A percentile compares a stretch with the other conserved stretches of the same genome.
Evolutionary conservation across 2,888 invertebrate species (phyloP).

Genomic region (Petrolisthes cinctipes): DNA sequence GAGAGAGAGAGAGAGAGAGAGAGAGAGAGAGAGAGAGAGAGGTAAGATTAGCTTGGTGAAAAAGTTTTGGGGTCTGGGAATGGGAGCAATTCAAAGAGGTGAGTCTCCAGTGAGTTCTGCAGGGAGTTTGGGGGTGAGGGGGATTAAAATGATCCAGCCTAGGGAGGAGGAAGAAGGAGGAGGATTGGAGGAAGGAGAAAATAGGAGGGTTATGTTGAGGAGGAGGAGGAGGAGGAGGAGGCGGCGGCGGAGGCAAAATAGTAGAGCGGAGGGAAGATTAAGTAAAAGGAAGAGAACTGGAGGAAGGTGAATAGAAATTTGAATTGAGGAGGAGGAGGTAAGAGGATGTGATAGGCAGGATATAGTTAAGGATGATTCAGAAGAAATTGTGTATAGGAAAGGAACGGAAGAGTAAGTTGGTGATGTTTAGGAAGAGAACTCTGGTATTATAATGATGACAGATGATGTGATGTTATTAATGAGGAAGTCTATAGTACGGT

Average conservation of each 20-base stretch:
- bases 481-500: too few species aligned
- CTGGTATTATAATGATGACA: too few species aligned
- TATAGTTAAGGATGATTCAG: neutral
- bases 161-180: neutral
- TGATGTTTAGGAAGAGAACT: too few species aligned
- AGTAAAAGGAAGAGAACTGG: neutral
- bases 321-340: too few species aligned
- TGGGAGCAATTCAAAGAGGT: neutral
- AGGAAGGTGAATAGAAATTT: neutral
- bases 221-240: neutral
- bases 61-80: neutral
- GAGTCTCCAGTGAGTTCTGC: too few species aligned
- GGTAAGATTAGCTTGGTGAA: slow-evolving; percentile 4
- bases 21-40: slow-evolving; percentile 23
- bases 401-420: too few species aligned
- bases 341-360: neutral
- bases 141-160: too few species aligned
- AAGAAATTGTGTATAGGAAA: too few species aligned
- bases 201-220: neutral
- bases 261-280: neutral
- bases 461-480: too few species aligned
- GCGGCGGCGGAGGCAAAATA: neutral
- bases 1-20: slow-evolving; percentile 5
- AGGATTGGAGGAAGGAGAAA: neutral
- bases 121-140: too few species aligned